Conservation (phyloP, 2,113 vertebrate genomes). For the Tragelaphus imberbis region DNA sequence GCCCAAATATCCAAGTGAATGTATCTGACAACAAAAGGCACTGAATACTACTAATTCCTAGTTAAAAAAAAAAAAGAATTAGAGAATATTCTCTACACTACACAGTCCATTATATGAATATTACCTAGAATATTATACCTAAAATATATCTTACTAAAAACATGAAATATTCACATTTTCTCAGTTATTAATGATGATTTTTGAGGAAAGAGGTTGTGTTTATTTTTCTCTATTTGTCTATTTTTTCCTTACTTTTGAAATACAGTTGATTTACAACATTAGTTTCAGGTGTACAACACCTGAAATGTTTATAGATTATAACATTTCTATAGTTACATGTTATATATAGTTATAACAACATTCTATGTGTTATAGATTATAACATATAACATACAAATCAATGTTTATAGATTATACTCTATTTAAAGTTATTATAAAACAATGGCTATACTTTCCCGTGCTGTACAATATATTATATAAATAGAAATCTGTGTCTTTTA, state of each 20-base stretch:
- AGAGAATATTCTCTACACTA: not conserved
- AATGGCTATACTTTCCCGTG: not conserved
- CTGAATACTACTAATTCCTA: not conserved
- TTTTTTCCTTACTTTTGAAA: not conserved
- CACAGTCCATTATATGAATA: not conserved
- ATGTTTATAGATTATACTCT: not conserved
- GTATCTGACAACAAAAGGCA: not conserved
- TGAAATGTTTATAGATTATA: not conserved
- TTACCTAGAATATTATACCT: not conserved
- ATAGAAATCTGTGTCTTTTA: not conserved
- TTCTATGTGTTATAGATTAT: not conserved
- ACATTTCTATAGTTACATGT: not conserved
- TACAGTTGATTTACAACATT: not conserved
- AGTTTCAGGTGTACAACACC: not conserved
- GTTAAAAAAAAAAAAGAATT: not conserved
- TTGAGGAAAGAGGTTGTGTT: not conserved
- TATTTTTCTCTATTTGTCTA: not conserved
- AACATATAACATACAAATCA: not conserved
- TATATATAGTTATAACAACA: not conserved
- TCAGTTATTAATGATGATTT: not conserved
- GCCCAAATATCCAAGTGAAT: not conserved
- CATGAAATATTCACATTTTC: not conserved
- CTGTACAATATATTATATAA: not conserved
- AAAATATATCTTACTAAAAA: constrained; percentile 20
- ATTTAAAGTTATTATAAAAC: not conserved